Evolutionary conservation across 2,888 invertebrate species (phyloP), one percentile per base, ranked within the genome.

Genomic region (Scelioninae gen. 1): DNA sequence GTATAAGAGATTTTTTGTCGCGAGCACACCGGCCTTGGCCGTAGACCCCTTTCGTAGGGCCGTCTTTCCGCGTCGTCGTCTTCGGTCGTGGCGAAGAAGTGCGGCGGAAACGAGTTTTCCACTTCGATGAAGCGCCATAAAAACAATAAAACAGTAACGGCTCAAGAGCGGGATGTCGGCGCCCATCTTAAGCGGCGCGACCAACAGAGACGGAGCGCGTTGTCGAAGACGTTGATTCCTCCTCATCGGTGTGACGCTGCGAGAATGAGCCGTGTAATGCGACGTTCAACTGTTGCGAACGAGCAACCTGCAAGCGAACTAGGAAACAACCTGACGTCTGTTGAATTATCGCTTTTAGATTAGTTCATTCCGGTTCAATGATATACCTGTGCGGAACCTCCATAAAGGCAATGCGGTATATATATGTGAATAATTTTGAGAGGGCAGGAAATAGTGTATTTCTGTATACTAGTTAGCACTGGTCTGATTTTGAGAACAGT

Each of bases 21-120:
- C 53, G 69, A 69, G 45, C 31, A 47, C 53, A 45, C 49, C 71
- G 56, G 68, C 71, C 78, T 68, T 77, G 72, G 72, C 77, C 72
- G 60, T 66, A 71, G 75, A 75, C 60, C 75, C 68, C 76, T 71
- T 55, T 68, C 43, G 74, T 62, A 68, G 63, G 72, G 66, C 72
- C 51, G 55, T 65, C 75, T 71, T 79, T 76, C 76, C 66, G 79
- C 69, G 75, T 71, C 49, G 65, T 47, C 72, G 68, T 60, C n/a
- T n/a, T n/a, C n/a, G n/a, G n/a, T n/a, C n/a, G n/a, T n/a, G n/a
- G n/a, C n/a, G 55, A 53, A 62, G 75, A 82, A 66, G 56, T 58
- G 51, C 63, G 51, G 69, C 72, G 85, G 85, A 85, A 86, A 86
- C 86, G 82, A 85, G 85, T 85, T 86, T 86, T 86, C 86, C 86